Evolutionary conservation across 1,140 invertebrate genomes (phyloP), one percentile per base, ranked within the genome.

Genomic region (Saccostrea cuccullata): DNA sequence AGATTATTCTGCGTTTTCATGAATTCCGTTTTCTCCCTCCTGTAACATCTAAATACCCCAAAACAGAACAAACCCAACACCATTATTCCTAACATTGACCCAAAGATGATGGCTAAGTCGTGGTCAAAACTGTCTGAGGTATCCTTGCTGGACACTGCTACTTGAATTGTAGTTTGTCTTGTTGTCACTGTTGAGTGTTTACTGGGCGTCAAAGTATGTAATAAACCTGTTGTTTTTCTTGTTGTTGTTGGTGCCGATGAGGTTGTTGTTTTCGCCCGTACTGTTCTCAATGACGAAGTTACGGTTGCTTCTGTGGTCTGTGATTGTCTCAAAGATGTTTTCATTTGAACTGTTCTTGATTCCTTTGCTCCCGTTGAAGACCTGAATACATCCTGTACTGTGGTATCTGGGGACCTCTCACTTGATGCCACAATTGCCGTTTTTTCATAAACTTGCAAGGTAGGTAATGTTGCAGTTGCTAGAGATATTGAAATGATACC

Each of bases 11-110:
- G 26, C 26, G 70, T 36, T 30, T 77, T 77, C 23, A 30, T 12
- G 17, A 36, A 77, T 77, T 77, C 70, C 2, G 9, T 36, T 36
- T 77, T 36, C 15, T 77, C 70, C 15, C 30, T 26, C 15, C 70
- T 77, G 15, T 77, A 77, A 77, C 70, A 77, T 77, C 70, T 77
- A 77, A 77, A 26, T 15, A 77, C 70, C 13, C 70, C 70, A 30
- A 30, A 77, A 12, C 30, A 77, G 26, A 77, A 77, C 11, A 77
- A 12, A 26, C 23, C 26, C 30, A 77, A 30, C 70, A 77, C 1
- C 70, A 77, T 77, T 26, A 17, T 15, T 36, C 70, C 70, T 36
- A 77, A 36, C 70, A 77, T 77, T 26, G 70, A 77, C 70, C 70
- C 70, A 77, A 77, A 77, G 30, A 77, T 77, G 3, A 77, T 77